A percentile compares a stretch with the other conserved stretches of the same genome.
Evolutionary conservation across 2,113 vertebrate genomes (phyloP).

Genomic region (Burhinus oedicnemus): DNA sequence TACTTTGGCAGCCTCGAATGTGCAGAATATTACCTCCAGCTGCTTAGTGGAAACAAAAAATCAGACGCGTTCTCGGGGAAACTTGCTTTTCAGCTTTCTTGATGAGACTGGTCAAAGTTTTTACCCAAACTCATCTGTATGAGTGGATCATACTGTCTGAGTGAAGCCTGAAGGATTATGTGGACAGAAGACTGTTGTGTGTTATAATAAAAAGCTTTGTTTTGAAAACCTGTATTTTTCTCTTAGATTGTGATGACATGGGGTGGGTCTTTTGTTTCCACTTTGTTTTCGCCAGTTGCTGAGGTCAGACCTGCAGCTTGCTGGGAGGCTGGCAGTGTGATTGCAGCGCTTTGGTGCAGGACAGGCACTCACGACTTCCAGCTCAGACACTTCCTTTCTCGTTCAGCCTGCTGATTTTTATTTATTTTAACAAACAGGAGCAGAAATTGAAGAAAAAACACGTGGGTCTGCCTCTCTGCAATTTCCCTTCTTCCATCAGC

Average conservation of each 20-base stretch:
- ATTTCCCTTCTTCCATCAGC: background rate
- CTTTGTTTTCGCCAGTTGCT: background rate
- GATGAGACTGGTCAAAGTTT: background rate
- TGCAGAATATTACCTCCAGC: background rate
- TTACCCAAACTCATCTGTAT: background rate
- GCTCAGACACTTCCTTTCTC: background rate
- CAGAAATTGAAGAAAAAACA: background rate
- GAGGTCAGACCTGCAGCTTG: background rate
- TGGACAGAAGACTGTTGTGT: background rate
- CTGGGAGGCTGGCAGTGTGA: background rate
- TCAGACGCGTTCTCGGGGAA: background rate
- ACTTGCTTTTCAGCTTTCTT: background rate
- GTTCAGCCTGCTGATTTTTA: background rate
- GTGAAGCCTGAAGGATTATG: background rate
- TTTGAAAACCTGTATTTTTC: conserved; percentile 36
- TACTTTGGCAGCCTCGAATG: background rate
- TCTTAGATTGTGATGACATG: background rate
- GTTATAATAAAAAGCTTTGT: background rate
- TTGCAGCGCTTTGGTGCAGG: background rate
- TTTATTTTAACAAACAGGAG: conserved; percentile 4
- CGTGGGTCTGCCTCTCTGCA: background rate
- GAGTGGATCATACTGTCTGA: background rate
- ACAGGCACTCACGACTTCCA: background rate
- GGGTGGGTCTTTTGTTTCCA: background rate
- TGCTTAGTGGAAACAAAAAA: background rate